Conservation (phyloP, 2,797 vertebrate species). For the Xerus rutilus region DNA sequence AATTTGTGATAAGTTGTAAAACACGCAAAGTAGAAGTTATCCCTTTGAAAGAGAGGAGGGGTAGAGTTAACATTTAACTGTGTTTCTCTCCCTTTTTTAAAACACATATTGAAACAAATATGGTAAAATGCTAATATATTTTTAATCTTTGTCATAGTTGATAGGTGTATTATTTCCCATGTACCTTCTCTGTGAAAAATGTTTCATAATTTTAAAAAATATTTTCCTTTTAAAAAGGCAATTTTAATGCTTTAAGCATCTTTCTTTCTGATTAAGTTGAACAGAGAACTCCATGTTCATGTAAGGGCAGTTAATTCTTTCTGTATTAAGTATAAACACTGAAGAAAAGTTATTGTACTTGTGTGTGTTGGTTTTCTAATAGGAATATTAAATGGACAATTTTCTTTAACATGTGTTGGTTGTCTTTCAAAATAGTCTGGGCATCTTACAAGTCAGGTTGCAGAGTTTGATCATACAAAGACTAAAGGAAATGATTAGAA, state of each 20-base stretch:
- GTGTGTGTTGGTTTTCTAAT: constrained; percentile 56
- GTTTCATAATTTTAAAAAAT: constrained; percentile 17
- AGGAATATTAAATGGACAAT: constrained; percentile 42
- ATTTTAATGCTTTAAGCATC: constrained; percentile 24
- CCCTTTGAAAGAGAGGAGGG: not conserved
- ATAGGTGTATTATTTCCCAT: constrained; percentile 11
- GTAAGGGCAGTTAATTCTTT: constrained; percentile 29
- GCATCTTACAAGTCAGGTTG: constrained; percentile 61
- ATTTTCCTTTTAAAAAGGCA: constrained; percentile 22
- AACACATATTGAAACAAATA: not conserved
- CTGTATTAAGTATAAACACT: constrained; percentile 16
- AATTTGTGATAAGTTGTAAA: constrained; percentile 43
- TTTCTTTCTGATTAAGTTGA: constrained; percentile 32
- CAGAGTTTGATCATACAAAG: constrained; percentile 44
- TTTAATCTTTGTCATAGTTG: not conserved
- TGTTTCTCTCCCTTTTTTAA: not conserved
- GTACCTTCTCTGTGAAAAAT: not conserved
- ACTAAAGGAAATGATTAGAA: constrained; percentile 56
- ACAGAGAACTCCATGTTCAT: constrained; percentile 25
- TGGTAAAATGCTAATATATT: constrained; percentile 1
- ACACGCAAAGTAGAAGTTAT: not conserved
- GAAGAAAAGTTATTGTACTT: not conserved
- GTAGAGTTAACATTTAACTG: not conserved
- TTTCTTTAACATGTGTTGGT: constrained; percentile 61
- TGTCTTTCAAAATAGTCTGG: constrained; percentile 61